Evolutionary conservation across 2,888 invertebrate genomes (phyloP).

Genomic region (Hirtodrosophila histrioides): DNA sequence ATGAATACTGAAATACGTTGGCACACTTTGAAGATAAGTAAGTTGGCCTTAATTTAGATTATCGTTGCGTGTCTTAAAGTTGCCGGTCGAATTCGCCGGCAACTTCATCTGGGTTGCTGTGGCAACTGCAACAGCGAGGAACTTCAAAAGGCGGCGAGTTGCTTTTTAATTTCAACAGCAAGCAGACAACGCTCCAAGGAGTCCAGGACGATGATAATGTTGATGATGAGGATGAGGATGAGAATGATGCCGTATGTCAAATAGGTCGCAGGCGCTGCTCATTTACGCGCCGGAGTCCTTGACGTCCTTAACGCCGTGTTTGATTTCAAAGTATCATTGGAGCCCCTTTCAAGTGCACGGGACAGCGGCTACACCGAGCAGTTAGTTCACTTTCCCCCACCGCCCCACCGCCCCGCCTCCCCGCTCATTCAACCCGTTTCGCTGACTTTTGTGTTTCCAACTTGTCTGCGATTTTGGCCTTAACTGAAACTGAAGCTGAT

Average conservation of each 20-base stretch:
- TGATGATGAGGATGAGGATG: conserved; percentile 20
- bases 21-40: conserved; percentile 17
- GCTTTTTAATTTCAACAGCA: conserved; percentile 61
- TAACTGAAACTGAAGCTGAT: conserved; percentile 44
- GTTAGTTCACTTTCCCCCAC: background rate
- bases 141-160: conserved; percentile 63
- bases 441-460: conserved; percentile 36
- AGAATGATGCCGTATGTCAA: conserved; percentile 44
- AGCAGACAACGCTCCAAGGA: background rate
- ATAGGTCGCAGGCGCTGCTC: conserved; percentile 59
- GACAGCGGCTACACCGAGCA: conserved; percentile 27
- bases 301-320: conserved; percentile 59
- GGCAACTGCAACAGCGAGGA: conserved; percentile 41
- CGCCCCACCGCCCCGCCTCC: too few species aligned
- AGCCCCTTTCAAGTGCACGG: conserved; percentile 67
- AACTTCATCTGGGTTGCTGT: conserved; percentile 34
- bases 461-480: conserved; percentile 38
- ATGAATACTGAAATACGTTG: conserved; percentile 15
- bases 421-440: conserved; percentile 10
- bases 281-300: conserved; percentile 46
- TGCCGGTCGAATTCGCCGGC: conserved; percentile 13
- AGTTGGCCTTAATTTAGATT: conserved; percentile 18
- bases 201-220: conserved; percentile 16
- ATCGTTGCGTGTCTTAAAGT: conserved; percentile 17
- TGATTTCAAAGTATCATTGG: conserved; percentile 80